Evolutionary conservation across 2,797 vertebrate genomes (phyloP), one percentile per base, ranked within the genome.

Genomic region (Enteromius thamalakanensis): DNA sequence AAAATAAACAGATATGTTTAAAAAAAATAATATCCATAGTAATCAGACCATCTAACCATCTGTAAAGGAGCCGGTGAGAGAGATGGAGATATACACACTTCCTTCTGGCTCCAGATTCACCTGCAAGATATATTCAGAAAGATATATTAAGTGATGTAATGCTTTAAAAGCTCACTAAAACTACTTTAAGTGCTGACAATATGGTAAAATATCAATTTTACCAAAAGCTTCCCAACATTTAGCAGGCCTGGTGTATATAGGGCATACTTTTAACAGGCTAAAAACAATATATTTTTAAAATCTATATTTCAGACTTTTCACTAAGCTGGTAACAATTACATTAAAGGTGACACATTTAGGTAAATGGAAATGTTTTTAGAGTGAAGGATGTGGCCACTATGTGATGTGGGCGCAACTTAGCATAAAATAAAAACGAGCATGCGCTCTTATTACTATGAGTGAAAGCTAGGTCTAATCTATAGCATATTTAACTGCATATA

Each of bases 51-150:
- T 14, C 96, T 95, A 95, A 99, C 98, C 98, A 90, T 99, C 98
- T 0, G 92, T 94, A 90, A 98, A 98, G 89, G 94, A 96, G 87
- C 98, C 98, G 1, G 93, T 96, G 29, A 99, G 96, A 3, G 95
- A 92, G 84, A 99, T 95, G 55, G 92, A 90, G 37, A 98, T 91
- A 87, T 95, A 97, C 45, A 99, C 94, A 90, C 96, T 98, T 65
- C 98, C 98, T 90, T 98, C 98, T 3, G 98, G 98, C 90, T 99
- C 98, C 93, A 99, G 91, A 90, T 99, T 96, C 91, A 99, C 94
- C 98, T 99, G 93, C 76, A 86, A n/a, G 37, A 58, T 1, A 70
- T 12, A 14, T 12, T 17, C 15, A 7, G 93, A 76, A 86, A 17
- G 37, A 58, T 1, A 70, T n/a, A 10, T 12, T 17, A 10, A 11